These are phyloP conservation scores for Eubucco bourcierii DNA, from an alignment of 2,113 vertebrate species.

Conservation along the genomic window DNA sequence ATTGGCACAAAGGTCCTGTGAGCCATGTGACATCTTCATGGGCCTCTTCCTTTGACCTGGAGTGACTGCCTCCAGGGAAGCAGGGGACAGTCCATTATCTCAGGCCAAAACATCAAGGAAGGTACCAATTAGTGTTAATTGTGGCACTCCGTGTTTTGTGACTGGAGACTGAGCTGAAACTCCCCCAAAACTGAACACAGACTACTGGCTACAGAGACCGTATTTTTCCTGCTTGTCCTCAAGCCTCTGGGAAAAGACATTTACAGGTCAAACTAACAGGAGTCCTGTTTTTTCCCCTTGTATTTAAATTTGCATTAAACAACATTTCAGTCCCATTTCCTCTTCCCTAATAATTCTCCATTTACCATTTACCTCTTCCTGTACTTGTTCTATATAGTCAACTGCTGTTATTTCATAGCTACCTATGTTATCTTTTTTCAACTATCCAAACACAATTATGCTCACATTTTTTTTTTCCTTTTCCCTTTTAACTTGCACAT, in stretches of 20 bases:
- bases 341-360: neutral
- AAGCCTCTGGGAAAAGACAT: neutral
- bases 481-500: neutral
- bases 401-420: neutral
- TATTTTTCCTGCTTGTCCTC: neutral
- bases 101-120: neutral
- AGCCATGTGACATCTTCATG: neutral
- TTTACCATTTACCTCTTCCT: slow-evolving; percentile 29
- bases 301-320: neutral
- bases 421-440: neutral
- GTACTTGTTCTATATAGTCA: neutral
- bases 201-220: neutral
- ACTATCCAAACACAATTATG: neutral
- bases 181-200: neutral
- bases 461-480: neutral
- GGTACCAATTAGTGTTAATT: slow-evolving; percentile 35
- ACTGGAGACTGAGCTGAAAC: neutral
- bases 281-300: neutral
- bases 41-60: neutral
- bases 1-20: neutral
- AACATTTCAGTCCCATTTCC: slow-evolving; percentile 10
- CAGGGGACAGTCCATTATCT: neutral
- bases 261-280: neutral
- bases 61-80: neutral
- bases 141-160: neutral